These are phyloP conservation scores for Corythaeola cristata DNA, from an alignment of 2,113 vertebrate species.

Conservation along the genomic window DNA sequence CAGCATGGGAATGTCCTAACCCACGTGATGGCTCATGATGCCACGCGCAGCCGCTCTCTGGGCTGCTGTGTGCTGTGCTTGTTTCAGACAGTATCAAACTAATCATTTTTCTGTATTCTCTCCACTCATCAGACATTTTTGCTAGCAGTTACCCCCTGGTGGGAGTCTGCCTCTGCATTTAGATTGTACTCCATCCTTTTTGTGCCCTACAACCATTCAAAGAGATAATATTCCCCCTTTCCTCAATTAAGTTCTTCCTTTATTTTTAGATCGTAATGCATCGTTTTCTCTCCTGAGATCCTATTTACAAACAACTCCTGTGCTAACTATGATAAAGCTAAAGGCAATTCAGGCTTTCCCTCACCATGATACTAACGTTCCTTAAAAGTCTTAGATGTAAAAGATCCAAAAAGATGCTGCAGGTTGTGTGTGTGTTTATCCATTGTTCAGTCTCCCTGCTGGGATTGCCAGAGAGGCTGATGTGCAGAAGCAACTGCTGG, in stretches of 20 bases:
- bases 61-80: neutral
- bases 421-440: neutral
- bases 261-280: neutral
- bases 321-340: neutral
- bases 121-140: neutral
- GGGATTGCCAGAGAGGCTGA: neutral
- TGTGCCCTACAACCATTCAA: neutral
- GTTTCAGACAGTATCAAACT: neutral
- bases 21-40: fast-evolving
- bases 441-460: neutral
- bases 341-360: neutral
- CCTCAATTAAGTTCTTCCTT: neutral
- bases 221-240: neutral
- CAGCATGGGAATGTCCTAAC: fast-evolving
- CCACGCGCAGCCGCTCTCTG: fast-evolving
- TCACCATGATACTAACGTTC: neutral
- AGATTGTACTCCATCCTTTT: neutral
- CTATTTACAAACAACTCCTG: neutral
- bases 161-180: neutral
- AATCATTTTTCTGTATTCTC: neutral
- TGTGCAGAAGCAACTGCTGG: fast-evolving
- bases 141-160: neutral
- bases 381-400: neutral
- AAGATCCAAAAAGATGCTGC: neutral
- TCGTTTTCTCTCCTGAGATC: neutral